These are phyloP conservation scores for Lepeophtheirus nordmannii DNA, from an alignment of 2,888 invertebrate species.

Conservation along the genomic window DNA sequence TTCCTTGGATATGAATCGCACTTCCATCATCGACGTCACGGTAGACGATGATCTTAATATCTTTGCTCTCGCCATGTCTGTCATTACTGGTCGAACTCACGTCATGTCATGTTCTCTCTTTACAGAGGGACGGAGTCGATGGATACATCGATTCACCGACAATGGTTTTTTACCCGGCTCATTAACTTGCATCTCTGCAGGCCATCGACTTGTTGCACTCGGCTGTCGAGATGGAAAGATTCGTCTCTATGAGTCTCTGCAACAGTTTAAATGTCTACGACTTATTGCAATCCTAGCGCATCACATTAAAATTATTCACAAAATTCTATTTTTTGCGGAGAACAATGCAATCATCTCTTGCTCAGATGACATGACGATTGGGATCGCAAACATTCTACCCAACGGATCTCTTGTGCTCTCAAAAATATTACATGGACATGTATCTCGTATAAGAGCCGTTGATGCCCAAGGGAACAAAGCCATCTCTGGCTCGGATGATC, in stretches of 20 bases:
- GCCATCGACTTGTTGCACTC: slow-evolving; percentile 16
- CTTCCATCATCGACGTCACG: slow-evolving; percentile 20
- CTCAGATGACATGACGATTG: slow-evolving; percentile 21
- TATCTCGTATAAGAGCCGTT: slow-evolving; percentile 18
- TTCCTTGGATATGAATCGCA: slow-evolving; percentile 12
- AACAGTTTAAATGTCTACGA: slow-evolving; percentile 3
- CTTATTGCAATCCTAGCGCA: slow-evolving; percentile 18
- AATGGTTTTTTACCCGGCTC: slow-evolving; percentile 9
- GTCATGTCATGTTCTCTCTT: slow-evolving; percentile 22
- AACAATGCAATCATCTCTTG: slow-evolving; percentile 10
- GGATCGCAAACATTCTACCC: slow-evolving; percentile 11
- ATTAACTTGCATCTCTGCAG: slow-evolving; percentile 18
- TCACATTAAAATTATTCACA: slow-evolving; percentile 9
- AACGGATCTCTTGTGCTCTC: slow-evolving; percentile 19
- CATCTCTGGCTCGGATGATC: slow-evolving; percentile 17
- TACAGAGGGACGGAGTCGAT: slow-evolving; percentile 10
- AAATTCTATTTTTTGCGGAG: slow-evolving; percentile 3
- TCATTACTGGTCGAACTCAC: slow-evolving; percentile 14
- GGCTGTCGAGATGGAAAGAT: slow-evolving; percentile 18
- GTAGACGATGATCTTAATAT: slow-evolving; percentile 22
- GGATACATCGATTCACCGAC: slow-evolving; percentile 19
- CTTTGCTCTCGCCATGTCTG: slow-evolving; percentile 12
- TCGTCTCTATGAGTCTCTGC: slow-evolving; percentile 5
- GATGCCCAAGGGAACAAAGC: slow-evolving; percentile 6
- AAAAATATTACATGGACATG: slow-evolving; percentile 18